Percentiles rank a stretch among this genome's conserved stretches.
Evolutionary conservation across 2,797 vertebrate genomes (phyloP).

Genomic region (Australoheros facetus): DNA sequence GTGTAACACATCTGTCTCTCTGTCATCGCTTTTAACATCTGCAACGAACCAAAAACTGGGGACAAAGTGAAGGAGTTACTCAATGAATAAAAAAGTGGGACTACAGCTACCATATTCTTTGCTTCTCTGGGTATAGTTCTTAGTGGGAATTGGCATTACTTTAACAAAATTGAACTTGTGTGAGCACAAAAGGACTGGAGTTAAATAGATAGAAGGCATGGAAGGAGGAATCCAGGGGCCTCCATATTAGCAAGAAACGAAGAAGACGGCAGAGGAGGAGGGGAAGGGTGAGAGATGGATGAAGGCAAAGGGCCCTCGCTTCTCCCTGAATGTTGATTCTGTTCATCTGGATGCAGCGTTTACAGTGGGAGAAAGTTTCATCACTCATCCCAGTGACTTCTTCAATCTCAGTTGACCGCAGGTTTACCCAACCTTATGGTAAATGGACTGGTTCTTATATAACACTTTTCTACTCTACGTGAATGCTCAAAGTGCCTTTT

Average conservation of each 20-base stretch:
- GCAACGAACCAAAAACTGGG: conserved; percentile 30
- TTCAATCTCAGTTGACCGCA: background rate
- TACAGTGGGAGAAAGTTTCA: background rate
- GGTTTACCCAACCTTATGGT: no score
- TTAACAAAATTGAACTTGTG: conserved; percentile 9
- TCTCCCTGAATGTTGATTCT: conserved; percentile 7
- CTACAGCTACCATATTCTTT: conserved; percentile 13
- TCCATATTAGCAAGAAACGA: conserved; percentile 33
- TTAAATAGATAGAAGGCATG: conserved; percentile 35
- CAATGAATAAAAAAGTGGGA: conserved; percentile 13
- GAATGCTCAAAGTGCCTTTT: background rate
- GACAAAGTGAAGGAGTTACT: conserved; percentile 21
- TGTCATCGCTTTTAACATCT: conserved; percentile 23
- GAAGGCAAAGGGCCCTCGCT: conserved; percentile 57
- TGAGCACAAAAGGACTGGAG: conserved; percentile 18
- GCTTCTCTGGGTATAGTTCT: background rate
- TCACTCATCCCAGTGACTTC: background rate
- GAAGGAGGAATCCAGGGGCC: conserved; percentile 24
- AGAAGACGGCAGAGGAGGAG: conserved; percentile 26
- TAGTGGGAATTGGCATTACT: conserved; percentile 5
- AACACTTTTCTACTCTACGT: background rate
- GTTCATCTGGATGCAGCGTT: no score
- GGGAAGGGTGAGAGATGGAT: conserved; percentile 42
- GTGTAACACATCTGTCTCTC: conserved; percentile 7
- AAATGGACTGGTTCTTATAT: no score